A percentile compares a stretch with the other conserved stretches of the same genome.
These are phyloP conservation scores for Pseudorectes ferrugineus DNA, from an alignment of 2,113 vertebrate genomes.

Conservation along the genomic window DNA sequence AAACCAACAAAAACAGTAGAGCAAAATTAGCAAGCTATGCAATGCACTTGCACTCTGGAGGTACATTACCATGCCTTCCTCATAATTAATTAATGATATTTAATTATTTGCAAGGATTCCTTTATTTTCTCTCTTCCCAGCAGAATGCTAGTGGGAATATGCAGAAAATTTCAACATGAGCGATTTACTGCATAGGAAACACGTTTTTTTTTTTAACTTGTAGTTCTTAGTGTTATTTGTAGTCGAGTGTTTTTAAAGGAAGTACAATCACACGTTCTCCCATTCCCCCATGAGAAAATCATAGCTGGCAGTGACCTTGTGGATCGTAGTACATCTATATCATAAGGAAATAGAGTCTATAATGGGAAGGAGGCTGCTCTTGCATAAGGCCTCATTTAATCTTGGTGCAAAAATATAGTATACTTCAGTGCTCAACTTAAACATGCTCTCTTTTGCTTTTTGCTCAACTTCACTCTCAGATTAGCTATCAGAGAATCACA, in stretches of 20 bases:
- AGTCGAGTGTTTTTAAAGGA: neutral
- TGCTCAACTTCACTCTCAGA: neutral
- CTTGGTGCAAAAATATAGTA: accelerated
- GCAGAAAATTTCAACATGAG: neutral
- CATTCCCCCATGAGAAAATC: neutral
- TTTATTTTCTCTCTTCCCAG: constrained; percentile 1
- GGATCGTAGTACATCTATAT: neutral
- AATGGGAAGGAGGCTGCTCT: neutral
- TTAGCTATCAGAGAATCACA: neutral
- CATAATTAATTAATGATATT: constrained; percentile 44
- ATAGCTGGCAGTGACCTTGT: neutral
- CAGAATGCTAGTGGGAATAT: neutral
- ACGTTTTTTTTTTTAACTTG: neutral
- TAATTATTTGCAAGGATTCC: constrained; percentile 48
- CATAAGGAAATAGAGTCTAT: neutral
- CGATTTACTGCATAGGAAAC: neutral
- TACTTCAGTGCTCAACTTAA: neutral
- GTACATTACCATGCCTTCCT: neutral
- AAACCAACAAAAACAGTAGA: neutral
- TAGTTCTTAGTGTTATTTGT: neutral
- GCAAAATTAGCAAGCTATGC: neutral
- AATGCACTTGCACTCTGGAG: neutral
- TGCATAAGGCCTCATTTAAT: neutral
- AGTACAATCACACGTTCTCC: neutral
- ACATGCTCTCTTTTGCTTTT: neutral